Evolutionary conservation across 1,140 invertebrate species (phyloP).

Genomic region (Drosophila kepulauana): DNA sequence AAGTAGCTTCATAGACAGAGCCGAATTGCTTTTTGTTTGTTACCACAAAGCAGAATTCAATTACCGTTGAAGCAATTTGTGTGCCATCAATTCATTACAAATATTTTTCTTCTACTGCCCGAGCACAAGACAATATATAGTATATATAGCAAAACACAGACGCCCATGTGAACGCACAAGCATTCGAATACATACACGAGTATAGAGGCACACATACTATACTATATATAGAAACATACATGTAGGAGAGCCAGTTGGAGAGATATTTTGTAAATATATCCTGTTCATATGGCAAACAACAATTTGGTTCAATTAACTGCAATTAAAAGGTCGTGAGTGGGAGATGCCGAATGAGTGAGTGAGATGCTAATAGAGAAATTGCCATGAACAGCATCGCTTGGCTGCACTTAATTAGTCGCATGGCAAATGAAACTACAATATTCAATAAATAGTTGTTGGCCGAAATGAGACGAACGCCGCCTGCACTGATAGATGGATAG

Average conservation of each 20-base stretch:
- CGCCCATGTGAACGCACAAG: background rate
- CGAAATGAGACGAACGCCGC: constrained; percentile 27
- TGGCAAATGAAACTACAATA: constrained; percentile 47
- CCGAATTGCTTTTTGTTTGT: constrained; percentile 6
- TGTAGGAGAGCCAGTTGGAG: background rate
- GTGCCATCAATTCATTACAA: constrained; percentile 47
- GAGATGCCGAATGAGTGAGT: background rate
- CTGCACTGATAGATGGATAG: constrained; percentile 46
- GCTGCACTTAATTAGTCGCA: constrained; percentile 69
- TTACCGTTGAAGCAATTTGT: constrained; percentile 44
- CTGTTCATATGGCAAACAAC: constrained; percentile 56
- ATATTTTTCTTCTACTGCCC: constrained; percentile 47
- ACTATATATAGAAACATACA: background rate
- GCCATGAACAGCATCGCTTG: constrained; percentile 34
- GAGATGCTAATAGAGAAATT: background rate
- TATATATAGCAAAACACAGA: no score
- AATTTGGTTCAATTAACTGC: constrained; percentile 77
- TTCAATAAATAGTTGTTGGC: constrained; percentile 63
- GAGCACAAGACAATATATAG: constrained; percentile 4
- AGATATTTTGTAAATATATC: constrained; percentile 40
- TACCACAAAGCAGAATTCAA: constrained; percentile 42
- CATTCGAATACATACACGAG: background rate
- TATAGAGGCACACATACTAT: background rate
- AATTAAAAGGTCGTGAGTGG: constrained; percentile 51
- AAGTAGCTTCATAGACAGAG: constrained; percentile 17